phyloP scores from a whole-genome alignment of 2,888 invertebrate species.

The Eledone cirrhosa region DNA sequence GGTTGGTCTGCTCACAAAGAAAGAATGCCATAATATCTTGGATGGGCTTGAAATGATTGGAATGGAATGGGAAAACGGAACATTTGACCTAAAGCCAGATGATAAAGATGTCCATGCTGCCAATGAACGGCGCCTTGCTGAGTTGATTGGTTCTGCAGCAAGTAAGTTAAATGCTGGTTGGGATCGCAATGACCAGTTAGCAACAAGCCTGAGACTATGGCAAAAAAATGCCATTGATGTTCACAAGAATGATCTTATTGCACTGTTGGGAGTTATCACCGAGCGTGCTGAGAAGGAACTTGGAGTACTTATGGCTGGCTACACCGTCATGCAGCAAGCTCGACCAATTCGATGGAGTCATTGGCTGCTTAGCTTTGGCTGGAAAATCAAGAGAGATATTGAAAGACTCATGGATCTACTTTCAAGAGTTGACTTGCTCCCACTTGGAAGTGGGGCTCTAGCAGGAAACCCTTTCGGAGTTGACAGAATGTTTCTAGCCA shows the following conservation, averaged over 20 bases:
- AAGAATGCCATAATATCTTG: slow-evolving; percentile 73
- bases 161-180: slow-evolving; percentile 83
- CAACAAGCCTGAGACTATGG: slow-evolving; percentile 84
- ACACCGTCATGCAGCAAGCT: slow-evolving; percentile 86
- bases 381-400: slow-evolving; percentile 76
- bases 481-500: slow-evolving; percentile 76
- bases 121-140: slow-evolving; percentile 80
- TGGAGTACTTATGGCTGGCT: slow-evolving; percentile 81
- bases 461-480: slow-evolving; percentile 84
- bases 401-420: slow-evolving; percentile 73
- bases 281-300: slow-evolving; percentile 74
- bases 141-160: slow-evolving; percentile 74
- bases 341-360: slow-evolving; percentile 87
- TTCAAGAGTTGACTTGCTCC: slow-evolving; percentile 74
- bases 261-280: slow-evolving; percentile 71
- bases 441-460: slow-evolving; percentile 79
- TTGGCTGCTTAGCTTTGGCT: slow-evolving; percentile 78
- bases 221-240: slow-evolving; percentile 72
- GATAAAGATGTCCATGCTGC: slow-evolving; percentile 90
- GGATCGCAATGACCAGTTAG: slow-evolving; percentile 81
- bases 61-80: slow-evolving; percentile 75
- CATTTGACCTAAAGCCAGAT: slow-evolving; percentile 71
- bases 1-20: slow-evolving; percentile 74
- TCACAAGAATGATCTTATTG: slow-evolving; percentile 66
- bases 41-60: slow-evolving; percentile 76